Base-by-base conservation (phyloP, 2,113 vertebrate genomes). In the Oxyruncus cristatus region DNA sequence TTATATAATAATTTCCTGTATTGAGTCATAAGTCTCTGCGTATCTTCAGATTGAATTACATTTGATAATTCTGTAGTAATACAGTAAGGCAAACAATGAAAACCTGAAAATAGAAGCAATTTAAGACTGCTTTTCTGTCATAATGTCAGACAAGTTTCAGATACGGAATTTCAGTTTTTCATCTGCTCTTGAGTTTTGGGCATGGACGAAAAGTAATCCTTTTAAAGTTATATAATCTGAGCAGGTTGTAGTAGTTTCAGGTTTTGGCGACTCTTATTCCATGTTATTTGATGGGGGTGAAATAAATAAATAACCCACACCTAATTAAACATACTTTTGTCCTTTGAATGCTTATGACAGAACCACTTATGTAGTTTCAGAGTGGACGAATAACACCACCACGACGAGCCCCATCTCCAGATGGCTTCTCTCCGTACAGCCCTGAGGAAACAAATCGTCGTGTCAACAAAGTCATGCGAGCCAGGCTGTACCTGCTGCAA, bases 401-500 rank as follows among this genome's bases (percentile, higher is more conserved):
- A 8, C 97, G 99, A 35, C 98, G 99, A 95, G 99, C 99, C 20
- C 99, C 99, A 1, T 99, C 99, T 22, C 99, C 99, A 26, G 99
- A 99, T 70, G 99, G 99, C 76, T 99, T 98, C 96, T 99, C 99
- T 14, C 99, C 99, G 0, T 99, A 99, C 70, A 98, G 98, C 93
- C 99, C 99, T 0, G 99, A 99, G 97, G 99, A 99, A 89, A 99
- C 99, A 32, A 98, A 73, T 91, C 99, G 98, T 71, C 98, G 99
- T 3, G 98, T 99, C 88, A 99, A 98, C 97, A 99, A 99, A 97
- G 99, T 99, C 67, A 99, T 99, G 99, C 97, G 99, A 71, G 99
- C 99, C 66, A 97, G 99, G 70, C 97, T 99, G 30, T 99, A 99
- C 95, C 70, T 99, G 78, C 97, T 99, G 76, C 99, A 99, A 96